Conservation (phyloP, 1,140 invertebrate species). For the Periplaneta americana region DNA sequence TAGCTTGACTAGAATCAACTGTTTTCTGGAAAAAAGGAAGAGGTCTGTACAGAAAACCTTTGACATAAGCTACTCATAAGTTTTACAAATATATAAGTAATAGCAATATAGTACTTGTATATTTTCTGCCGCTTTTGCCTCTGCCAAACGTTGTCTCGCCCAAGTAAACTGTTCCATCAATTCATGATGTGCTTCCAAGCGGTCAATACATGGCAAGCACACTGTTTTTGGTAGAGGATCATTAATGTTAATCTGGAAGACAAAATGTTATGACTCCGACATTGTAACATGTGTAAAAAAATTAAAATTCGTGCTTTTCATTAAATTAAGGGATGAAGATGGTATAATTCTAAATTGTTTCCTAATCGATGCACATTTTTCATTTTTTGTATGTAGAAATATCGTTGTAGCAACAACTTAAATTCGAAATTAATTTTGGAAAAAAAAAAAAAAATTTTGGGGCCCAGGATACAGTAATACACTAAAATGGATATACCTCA, state of each 20-base stretch:
- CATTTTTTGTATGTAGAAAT: too few species aligned
- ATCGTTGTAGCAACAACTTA: too few species aligned
- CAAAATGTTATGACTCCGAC: not conserved
- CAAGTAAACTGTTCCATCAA: conserved; percentile 51
- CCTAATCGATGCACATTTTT: not conserved
- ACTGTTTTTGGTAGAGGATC: conserved; percentile 70
- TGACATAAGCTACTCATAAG: too few species aligned
- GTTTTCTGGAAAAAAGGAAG: not conserved
- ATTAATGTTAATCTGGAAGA: conserved; percentile 59
- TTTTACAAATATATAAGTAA: not conserved
- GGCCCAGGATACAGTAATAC: too few species aligned
- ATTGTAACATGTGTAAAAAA: not conserved
- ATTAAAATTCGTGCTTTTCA: not conserved
- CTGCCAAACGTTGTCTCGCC: conserved; percentile 33
- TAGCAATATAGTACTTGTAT: not conserved
- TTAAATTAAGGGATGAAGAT: too few species aligned
- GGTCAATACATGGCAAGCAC: conserved; percentile 59
- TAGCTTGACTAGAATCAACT: not conserved
- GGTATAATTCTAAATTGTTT: too few species aligned
- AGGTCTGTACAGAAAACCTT: too few species aligned
- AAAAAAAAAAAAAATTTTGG: too few species aligned
- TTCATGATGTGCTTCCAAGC: conserved; percentile 62
- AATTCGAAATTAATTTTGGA: too few species aligned
- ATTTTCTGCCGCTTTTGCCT: conserved; percentile 7
- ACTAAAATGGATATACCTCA: too few species aligned